Conservation (phyloP, 2,888 invertebrate species). For the Dasypogon diadema region DNA sequence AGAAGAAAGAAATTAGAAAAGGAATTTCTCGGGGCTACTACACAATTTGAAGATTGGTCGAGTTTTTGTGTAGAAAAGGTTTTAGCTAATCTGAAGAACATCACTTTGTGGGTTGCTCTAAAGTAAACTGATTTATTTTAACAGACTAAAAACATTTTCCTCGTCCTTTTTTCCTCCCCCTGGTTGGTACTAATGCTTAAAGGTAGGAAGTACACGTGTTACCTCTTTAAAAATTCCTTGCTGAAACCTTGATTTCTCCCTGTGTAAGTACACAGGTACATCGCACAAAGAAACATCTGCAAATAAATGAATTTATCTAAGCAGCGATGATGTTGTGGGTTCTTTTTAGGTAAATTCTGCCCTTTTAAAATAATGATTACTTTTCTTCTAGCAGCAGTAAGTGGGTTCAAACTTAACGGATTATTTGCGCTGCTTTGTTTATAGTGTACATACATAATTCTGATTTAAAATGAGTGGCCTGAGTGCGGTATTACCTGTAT, state of each 20-base stretch:
- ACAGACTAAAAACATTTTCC: constrained; percentile 33
- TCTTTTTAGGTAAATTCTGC: no score
- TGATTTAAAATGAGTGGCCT: no score
- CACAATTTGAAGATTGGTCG: constrained; percentile 48
- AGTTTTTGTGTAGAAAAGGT: constrained; percentile 42
- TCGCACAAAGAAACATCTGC: background rate
- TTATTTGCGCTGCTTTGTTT: no score
- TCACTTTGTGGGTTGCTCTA: constrained; percentile 43
- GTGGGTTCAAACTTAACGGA: no score
- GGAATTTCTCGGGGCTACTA: constrained; percentile 48
- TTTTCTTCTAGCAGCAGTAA: no score
- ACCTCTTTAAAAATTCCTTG: constrained; percentile 8
- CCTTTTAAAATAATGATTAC: no score
- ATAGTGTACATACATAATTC: no score
- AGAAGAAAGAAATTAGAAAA: constrained; percentile 51
- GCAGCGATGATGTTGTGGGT: no score
- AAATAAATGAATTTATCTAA: no score
- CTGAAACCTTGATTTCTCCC: background rate
- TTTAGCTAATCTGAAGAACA: constrained; percentile 46
- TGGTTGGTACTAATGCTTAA: constrained; percentile 32
- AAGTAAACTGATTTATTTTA: constrained; percentile 47
- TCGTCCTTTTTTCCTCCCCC: background rate
- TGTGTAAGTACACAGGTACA: background rate
- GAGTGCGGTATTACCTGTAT: no score
- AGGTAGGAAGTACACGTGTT: constrained; percentile 34